A percentile compares a stretch with the other conserved stretches of the same genome.
Evolutionary conservation across 1,140 invertebrate species (phyloP).

Genomic region (Cydia pomonella): DNA sequence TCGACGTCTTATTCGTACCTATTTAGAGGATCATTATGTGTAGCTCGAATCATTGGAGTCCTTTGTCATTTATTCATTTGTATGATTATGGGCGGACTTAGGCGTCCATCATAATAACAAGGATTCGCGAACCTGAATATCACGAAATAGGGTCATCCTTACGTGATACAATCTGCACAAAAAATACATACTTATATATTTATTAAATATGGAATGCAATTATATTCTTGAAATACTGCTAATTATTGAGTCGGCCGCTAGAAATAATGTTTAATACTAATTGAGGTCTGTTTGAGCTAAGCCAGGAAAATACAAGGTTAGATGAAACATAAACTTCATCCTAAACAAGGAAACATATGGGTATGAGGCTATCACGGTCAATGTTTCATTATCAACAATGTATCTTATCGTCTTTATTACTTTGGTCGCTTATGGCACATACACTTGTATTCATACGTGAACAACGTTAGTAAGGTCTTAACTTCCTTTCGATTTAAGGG

Average conservation of each 20-base stretch:
- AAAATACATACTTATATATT: too few species aligned
- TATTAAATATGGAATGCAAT: not conserved
- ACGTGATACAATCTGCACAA: slow-evolving; percentile 18
- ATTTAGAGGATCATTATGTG: not conserved
- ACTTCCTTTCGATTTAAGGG: not conserved
- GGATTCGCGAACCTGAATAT: slow-evolving; percentile 6
- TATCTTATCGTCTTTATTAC: not conserved
- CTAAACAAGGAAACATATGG: slow-evolving; percentile 15
- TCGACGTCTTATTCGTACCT: not conserved
- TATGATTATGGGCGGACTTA: not conserved
- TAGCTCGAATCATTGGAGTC: not conserved
- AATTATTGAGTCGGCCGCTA: not conserved
- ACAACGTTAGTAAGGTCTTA: not conserved
- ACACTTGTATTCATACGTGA: not conserved
- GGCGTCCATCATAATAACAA: slow-evolving; percentile 25
- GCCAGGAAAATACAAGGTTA: slow-evolving; percentile 2
- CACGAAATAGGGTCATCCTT: slow-evolving; percentile 15
- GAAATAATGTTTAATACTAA: not conserved
- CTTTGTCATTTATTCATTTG: not conserved
- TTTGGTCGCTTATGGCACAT: not conserved
- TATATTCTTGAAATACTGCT: not conserved
- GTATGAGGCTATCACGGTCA: slow-evolving; percentile 4
- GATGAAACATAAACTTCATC: not conserved
- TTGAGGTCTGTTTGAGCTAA: not conserved
- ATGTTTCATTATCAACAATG: not conserved